Base-by-base conservation (phyloP, 2,113 vertebrate genomes). In the Vombatus ursinus region DNA sequence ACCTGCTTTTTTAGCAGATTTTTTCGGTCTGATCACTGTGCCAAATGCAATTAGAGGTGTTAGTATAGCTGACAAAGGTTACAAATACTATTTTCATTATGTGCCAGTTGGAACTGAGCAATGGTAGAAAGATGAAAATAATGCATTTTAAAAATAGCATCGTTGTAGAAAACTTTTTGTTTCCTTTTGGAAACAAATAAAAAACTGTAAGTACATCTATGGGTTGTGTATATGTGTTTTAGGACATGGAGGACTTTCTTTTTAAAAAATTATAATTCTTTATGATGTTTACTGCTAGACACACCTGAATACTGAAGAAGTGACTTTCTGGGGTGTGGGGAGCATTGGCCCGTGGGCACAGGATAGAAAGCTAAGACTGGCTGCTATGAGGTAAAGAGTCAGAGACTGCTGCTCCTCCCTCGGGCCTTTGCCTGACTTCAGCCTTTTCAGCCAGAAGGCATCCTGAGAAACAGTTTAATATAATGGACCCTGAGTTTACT, bases 11-110 rank as follows among this genome's bases (percentile, higher is more conserved):
- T 49, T 49, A n/a, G 48, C 9, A 1, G 37, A 84, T 37, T 31
- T 93, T 93, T 94, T 92, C 52, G 54, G 11, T 7, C 19, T 52
- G 57, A 94, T 77, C 49, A 12, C 51, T 93, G 90, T 90, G 50
- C 48, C 51, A 51, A n/a, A 61, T 31, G 47, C 10, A 52, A 93
- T 77, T 52, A 93, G 50, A 47, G 31, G 22, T 91, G 44, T 48
- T 61, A 44, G 53, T 49, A 50, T 23, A 0, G 6, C 37, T 92
- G 31, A 50, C 2, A 96, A 93, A 94, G 31, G 16, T 47, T 92
- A 91, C 50, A 28, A 31, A 28, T 51, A 49, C 49, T 61, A 31
- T 44, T 90, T 89, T 3, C 50, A 26, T 28, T 92, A 3, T 37
- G 10, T 92, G n/a, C n/a, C 3, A 16, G 53, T 90, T 77, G 25